Base-by-base conservation (phyloP, 92 coral and sea anemone species). In the Plumapathes pennacea region DNA sequence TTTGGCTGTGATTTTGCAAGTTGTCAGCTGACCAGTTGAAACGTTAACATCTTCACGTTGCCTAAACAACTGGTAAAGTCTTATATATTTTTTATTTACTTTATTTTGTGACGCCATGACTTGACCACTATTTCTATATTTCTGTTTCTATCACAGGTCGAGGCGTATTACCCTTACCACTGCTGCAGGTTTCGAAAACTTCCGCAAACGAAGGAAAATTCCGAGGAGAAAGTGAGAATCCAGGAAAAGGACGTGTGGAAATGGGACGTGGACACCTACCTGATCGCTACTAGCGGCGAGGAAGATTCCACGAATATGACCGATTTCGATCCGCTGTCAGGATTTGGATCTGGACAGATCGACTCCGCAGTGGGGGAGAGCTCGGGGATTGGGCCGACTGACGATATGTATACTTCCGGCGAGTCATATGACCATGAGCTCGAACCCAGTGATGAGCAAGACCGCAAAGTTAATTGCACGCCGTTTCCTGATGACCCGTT, bases 401-500 rank as follows among this genome's bases (percentile, higher is more conserved):
- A 25, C 71, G 46, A 48, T 3, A 34, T 34, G 1, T 7, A 47
- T 1, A n/a, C 10, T 2, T 5, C 44, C 3, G 53, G n/a, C 9
- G 33, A 44, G 10, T 53, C 73, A 21, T 21, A 2, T 7, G 17
- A 8, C 5, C 5, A 52, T 21, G 3, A 3, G 10, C 52, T 66
- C 14, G 3, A 0, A 21, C 52, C 43, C 4, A 61, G 43, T 0
- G 72, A 18, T 2, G 79, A 60, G 3, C 43, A 15, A 5, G 56
- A 56, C 3, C 72, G 54, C 19, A 50, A 74, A 29, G 81, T 86
- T 3, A 59, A 55, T 25, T 92, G 98, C 63, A 92, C 86, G 13
- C 98, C 98, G 0, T 67, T 75, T 20, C 98, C 98, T 0, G 73
- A 61, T 0, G 98, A 84, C 37, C 87, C 98, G 0, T 92, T 92